These are phyloP conservation scores for Microcaecilia unicolor DNA, from an alignment of 2,797 vertebrate genomes.

Conservation along the genomic window DNA sequence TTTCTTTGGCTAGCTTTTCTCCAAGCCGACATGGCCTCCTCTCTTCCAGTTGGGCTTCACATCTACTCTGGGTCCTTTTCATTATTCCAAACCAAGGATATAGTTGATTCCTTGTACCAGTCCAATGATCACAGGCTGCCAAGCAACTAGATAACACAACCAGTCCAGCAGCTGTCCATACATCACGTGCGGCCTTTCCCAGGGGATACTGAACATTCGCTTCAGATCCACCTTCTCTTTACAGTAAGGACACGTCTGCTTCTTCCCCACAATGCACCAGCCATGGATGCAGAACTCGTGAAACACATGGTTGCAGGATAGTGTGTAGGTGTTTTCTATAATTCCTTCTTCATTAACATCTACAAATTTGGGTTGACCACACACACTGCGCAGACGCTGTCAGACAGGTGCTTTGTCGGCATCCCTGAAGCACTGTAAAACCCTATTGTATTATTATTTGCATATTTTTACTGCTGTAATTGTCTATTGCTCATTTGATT, in stretches of 20 bases:
- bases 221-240: constrained; percentile 98
- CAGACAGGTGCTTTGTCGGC: constrained; percentile 95
- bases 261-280: constrained; percentile 98
- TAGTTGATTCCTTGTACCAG: constrained; percentile 98
- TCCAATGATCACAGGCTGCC: constrained; percentile 96
- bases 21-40: too few species aligned
- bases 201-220: constrained; percentile 97
- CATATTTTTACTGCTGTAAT: too few species aligned
- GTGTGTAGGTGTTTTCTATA: constrained; percentile 93
- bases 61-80: background rate
- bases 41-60: too few species aligned
- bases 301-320: constrained; percentile 96
- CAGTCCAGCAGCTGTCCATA: constrained; percentile 95
- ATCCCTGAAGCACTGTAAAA: constrained; percentile 94
- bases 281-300: constrained; percentile 98
- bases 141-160: constrained; percentile 95
- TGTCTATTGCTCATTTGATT: too few species aligned
- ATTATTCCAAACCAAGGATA: constrained; percentile 83
- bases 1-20: too few species aligned
- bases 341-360: constrained; percentile 95
- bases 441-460: too few species aligned
- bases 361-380: constrained; percentile 93
- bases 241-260: constrained; percentile 97
- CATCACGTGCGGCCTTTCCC: constrained; percentile 95
- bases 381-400: constrained; percentile 92